These are phyloP conservation scores for Chorisops tibialis DNA, from an alignment of 2,888 invertebrate genomes.

Conservation along the genomic window DNA sequence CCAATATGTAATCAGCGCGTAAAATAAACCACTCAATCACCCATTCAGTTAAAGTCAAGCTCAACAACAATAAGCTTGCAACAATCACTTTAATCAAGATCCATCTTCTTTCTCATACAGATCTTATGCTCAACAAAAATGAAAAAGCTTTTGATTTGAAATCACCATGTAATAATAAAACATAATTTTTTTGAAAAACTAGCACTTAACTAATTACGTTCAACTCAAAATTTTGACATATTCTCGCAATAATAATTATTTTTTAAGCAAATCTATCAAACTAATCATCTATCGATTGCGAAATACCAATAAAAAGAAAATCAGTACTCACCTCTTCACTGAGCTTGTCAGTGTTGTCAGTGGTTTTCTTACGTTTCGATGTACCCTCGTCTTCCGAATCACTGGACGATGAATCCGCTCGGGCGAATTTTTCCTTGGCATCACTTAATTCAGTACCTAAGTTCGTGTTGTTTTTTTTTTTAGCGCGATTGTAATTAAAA, in stretches of 20 bases:
- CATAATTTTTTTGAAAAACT: no score
- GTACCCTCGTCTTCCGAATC: constrained; percentile 73
- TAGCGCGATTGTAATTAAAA: neutral
- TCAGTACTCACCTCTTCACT: constrained; percentile 58
- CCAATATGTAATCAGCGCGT: no score
- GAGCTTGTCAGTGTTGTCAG: constrained; percentile 57
- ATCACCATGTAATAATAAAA: no score
- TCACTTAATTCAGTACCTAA: constrained; percentile 75
- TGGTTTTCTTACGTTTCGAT: constrained; percentile 53
- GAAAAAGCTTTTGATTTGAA: no score
- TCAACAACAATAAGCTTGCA: neutral
- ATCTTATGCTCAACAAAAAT: no score
- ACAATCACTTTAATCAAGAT: neutral
- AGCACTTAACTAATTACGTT: no score
- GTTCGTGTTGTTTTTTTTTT: neutral
- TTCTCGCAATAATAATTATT: neutral
- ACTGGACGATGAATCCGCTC: constrained; percentile 77
- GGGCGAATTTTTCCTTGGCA: constrained; percentile 80
- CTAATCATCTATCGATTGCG: neutral
- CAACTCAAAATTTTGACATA: no score
- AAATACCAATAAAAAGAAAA: constrained; percentile 19
- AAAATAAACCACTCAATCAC: no score
- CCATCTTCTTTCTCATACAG: no score
- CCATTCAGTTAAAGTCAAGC: no score
- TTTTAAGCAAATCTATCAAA: constrained; percentile 1